Base-by-base conservation (phyloP, 2,113 vertebrate genomes). In the Notarius quadriscutis region DNA sequence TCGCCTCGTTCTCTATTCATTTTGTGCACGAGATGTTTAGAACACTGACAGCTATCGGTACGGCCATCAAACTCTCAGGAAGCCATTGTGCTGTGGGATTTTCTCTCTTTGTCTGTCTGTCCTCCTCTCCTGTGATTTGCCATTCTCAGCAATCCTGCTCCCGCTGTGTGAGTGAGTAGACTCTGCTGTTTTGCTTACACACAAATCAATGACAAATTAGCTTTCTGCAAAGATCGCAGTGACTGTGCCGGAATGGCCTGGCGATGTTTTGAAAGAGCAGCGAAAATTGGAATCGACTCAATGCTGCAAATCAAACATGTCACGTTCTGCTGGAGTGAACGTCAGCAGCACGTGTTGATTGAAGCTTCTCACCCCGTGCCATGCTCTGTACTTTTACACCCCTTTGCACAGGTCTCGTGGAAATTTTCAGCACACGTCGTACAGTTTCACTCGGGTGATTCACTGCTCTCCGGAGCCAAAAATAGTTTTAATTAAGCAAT, bases 151-250 rank as follows among this genome's bases (percentile, higher is more conserved):
- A 51, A 50, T 65, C 7, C n/a, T 12, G 12, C 77, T 85, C 83
- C 88, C 27, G 58, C 90, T 91, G 90, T 20, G 90, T 34, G 10
- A 34, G 53, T 27, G 82, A 88, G 86, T 81, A 63, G 77, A 85
- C 85, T 87, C 82, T 65, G 80, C 87, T 85, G 78, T 58, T 89
- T 85, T 87, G 83, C 86, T 80, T 85, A 72, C 88, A 84, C 84
- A 90, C 89, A 89, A 86, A 91, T 90, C 89, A 89, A 87, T 89
- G 88, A 86, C 60, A 78, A 86, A 87, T 89, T 58, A 51, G 84
- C 81, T 85, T 86, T 91, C 81, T 85, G 79, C 72, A 89, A 89
- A 91, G 88, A 89, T 86, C 81, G 81, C 75, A 77, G 75, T 65
- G 81, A 84, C 78, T 53, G 48, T 12, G 25, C 34, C 9, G 50